Conservation (phyloP, 2,113 vertebrate genomes). For the Sylvietta virens region DNA sequence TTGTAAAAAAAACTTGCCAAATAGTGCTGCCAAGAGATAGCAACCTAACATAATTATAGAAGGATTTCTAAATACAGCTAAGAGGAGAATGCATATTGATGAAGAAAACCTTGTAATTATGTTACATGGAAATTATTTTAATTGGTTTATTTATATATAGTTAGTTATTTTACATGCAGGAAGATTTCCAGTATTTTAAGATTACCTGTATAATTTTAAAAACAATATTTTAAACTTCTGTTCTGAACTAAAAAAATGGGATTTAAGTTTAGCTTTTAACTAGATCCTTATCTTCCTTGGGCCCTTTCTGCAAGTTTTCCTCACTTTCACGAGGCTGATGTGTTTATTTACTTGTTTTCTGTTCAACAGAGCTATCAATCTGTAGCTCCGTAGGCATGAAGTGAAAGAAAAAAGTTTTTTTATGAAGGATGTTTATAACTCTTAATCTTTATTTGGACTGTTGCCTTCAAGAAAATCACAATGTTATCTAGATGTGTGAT, state of each 20-base stretch:
- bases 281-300: not conserved
- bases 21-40: not conserved
- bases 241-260: not conserved
- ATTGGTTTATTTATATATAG: not conserved
- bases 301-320: not conserved
- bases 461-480: not conserved
- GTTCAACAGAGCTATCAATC: not conserved
- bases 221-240: not conserved
- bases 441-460: not conserved
- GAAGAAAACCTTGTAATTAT: not conserved
- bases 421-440: not conserved
- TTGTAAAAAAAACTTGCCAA: not conserved
- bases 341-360: not conserved
- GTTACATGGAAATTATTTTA: not conserved
- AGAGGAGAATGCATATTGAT: not conserved
- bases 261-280: not conserved
- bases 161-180: not conserved
- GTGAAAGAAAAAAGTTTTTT: not conserved
- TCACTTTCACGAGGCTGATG: not conserved
- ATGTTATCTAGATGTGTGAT: not conserved
- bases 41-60: not conserved
- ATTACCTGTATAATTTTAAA: not conserved
- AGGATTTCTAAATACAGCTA: not conserved
- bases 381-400: not conserved
- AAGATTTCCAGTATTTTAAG: not conserved